Percentiles rank a stretch among this genome's conserved stretches.
These are phyloP conservation scores for Myioborus melanocephalus DNA, from an alignment of 2,797 vertebrate genomes.

Conservation along the genomic window DNA sequence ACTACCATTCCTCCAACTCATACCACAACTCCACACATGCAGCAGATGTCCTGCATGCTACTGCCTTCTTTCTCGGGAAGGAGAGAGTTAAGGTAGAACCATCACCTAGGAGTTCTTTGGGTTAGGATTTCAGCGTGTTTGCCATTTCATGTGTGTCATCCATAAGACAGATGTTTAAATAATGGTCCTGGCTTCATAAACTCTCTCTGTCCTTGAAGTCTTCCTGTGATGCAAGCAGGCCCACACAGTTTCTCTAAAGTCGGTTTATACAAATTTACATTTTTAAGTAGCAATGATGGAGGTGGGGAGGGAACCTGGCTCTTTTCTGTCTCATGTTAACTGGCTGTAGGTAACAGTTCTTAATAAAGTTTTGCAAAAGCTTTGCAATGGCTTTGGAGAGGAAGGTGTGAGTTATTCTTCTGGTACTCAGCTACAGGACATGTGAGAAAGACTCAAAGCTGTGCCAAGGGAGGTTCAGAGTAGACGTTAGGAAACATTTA, in stretches of 20 bases:
- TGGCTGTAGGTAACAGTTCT: neutral
- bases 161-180: neutral
- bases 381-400: neutral
- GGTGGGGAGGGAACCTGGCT: neutral
- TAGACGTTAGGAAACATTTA: neutral
- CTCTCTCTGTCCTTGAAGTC: neutral
- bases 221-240: neutral
- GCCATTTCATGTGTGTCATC: neutral
- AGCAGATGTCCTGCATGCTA: slow-evolving; percentile 80
- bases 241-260: neutral
- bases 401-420: neutral
- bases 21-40: slow-evolving; percentile 84
- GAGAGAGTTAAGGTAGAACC: slow-evolving; percentile 80
- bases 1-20: slow-evolving; percentile 80
- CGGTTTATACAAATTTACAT: neutral
- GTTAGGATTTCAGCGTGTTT: neutral
- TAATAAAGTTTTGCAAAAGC: neutral
- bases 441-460: neutral
- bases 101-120: neutral
- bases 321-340: neutral
- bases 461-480: neutral
- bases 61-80: slow-evolving; percentile 79
- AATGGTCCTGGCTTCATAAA: neutral
- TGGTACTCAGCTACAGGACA: rapidly evolving
- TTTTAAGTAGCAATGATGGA: neutral